Base-by-base conservation (phyloP, 2,113 vertebrate genomes). In the Platichthys stellatus region DNA sequence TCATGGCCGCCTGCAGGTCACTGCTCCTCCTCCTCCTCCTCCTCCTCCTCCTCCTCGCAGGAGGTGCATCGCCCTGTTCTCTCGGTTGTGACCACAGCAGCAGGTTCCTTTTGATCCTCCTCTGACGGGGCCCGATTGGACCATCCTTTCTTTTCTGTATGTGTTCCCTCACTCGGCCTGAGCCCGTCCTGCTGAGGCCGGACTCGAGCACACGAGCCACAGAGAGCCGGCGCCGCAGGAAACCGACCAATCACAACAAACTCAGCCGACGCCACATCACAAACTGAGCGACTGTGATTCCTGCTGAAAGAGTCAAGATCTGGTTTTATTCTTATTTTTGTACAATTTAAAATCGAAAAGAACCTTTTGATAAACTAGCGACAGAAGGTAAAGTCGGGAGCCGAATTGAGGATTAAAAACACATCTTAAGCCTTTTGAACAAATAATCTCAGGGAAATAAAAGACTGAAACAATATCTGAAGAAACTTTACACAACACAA, bases 91-190 rank as follows among this genome's bases (percentile, higher is more conserved):
- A 51, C 47, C 47, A 18, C 47, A 51, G 47, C 17, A 51, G 47
- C 47, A 17, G 47, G 21, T 54, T 67, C 64, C 20, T 72, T 86
- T 79, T 81, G 65, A 81, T 86, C 74, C 1, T 20, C 54, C 28
- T 60, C 67, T 35, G 63, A 68, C 6, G 61, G 67, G 24, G 23
- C 17, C 63, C 57, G 45, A 76, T 60, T 66, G 82, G 68, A 71
- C 47, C 58, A 61, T 65, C 26, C 5, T 67, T 64, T 71, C 56
- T 60, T 45, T 40, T 58, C 54, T 57, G 4, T 57, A 3, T 15
- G 21, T 75, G 43, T 71, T 63, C 74, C 63, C 80, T 82, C 65
- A 79, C 47, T 15, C 47, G 4, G 47, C 4, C 47, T 15, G 47
- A 18, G 4, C 18, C 38, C 20, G 62, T 65, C 69, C 65, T 6